Evolutionary conservation across 64 coral and sea anemone species (phyloP), one percentile per base, ranked within the genome.

Genomic region (Montipora efflorescens): DNA sequence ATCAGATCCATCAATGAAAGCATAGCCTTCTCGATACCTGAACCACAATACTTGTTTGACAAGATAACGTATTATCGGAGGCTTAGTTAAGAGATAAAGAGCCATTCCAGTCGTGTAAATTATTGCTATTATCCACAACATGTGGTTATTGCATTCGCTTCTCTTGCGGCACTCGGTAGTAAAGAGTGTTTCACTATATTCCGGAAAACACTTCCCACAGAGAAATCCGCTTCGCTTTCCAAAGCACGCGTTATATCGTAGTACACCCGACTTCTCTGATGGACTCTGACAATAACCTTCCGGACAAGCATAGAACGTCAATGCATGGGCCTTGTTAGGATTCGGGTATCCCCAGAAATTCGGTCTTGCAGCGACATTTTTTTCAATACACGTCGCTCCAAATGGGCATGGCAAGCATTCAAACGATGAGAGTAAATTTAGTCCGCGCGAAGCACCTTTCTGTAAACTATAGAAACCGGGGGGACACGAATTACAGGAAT

Each of bases 301-400:
- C 15, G 91, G 91, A 18, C 91, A 93, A 14, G 62, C 48, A 43
- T 48, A 70, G 23, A 93, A 93, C 8, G 67, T 71, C 47, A 93
- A 14, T 7, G 15, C 49, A 15, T 12, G 84, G 53, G 75, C 12
- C 15, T 71, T 1, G 10, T 25, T 43, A 1, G 8, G 36, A 11
- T 20, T 74, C 11, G 12, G 19, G 16, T 80, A 80, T 25, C 92
- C 92, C 83, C 92, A 93, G 61, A 93, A 93, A 78, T 78, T 78
- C 15, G 49, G 50, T 43, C 74, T 77, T 8, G 87, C 87, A 45
- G 51, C 59, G 44, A 89, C 76, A 44, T 77, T 77, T 28, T 9
- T 47, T 21, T 48, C 14, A 66, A 66, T 47, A 23, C 87, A 89
- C 9, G 9, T 77, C 5, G 87, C 87, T 11, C 87, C 87, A 75